Evolutionary conservation across 1,140 invertebrate species (phyloP), one percentile per base, ranked within the genome.

Genomic region (Plutomurus gul): DNA sequence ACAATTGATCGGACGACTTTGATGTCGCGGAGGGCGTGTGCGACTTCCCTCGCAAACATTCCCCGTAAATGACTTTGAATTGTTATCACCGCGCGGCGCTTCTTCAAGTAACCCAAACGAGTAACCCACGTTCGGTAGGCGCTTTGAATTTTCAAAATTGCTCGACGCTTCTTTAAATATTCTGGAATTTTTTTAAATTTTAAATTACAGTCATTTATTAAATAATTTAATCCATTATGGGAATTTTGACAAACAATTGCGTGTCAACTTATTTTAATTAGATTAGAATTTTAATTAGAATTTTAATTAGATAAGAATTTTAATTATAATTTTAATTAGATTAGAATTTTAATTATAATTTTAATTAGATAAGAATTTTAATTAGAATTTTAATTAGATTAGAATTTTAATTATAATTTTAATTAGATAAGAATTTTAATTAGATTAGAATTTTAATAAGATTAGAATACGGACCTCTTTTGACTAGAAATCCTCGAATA

Each of bases 11-110:
- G 56, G 56, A 65, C 25, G 16, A 65, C 56, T 65, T 65, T 76
- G 93, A 96, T 95, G 89, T 97, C 94, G 1, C 94, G 87, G 51
- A 97, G 85, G 2, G 95, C 94, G 6, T 92, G 88, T 0, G 96
- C 96, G 10, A 93, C 92, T 86, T 95, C 93, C 60, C 96, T 88
- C 0, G 95, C 96, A 87, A 96, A 96, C 84, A 95, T 94, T 47
- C 96, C 96, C 39, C 96, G 88, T 56, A 96, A 87, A 87, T 93
- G 93, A 79, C 94, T 92, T 88, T 98, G 96, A 80, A 98, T 94
- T 2, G 95, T 92, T 77, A 97, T 91, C 0, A 93, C 94, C 1
- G 96, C 95, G 81, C 95, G 89, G 37, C 95, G 90, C 85, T 93
- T 91, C 71, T 92, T 90, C 71, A 96, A 89, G 87, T 96, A 98